These are phyloP conservation scores for Botia almorhae DNA, from an alignment of 2,797 vertebrate species.

Conservation along the genomic window DNA sequence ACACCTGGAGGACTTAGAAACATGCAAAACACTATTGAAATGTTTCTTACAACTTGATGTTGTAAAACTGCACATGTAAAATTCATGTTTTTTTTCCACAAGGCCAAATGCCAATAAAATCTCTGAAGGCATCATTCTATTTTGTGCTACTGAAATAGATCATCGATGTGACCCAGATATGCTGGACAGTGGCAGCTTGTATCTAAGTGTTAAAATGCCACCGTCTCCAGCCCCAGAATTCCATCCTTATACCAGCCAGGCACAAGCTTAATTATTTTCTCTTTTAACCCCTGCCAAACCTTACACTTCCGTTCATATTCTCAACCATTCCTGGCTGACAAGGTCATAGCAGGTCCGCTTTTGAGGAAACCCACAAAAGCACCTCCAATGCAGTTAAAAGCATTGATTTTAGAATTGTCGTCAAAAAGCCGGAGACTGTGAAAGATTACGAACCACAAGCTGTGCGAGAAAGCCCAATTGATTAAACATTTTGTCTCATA, in stretches of 20 bases:
- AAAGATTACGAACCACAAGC: slow-evolving; percentile 9
- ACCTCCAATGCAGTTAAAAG: neutral
- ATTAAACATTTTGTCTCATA: slow-evolving; percentile 28
- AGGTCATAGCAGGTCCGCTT: neutral
- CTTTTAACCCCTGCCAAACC: neutral
- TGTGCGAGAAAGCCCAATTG: slow-evolving; percentile 18
- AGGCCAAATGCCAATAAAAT: slow-evolving; percentile 22
- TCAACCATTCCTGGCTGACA: neutral
- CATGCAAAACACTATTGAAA: too few relatives aligned
- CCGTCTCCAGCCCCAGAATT: neutral
- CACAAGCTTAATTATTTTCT: slow-evolving; percentile 1
- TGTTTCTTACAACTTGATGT: too few relatives aligned
- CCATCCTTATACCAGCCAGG: neutral
- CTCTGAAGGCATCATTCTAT: slow-evolving; percentile 36
- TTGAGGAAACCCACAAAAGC: slow-evolving; percentile 5
- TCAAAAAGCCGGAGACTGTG: neutral
- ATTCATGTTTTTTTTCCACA: neutral
- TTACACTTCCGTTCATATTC: neutral
- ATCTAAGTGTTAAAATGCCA: slow-evolving; percentile 30
- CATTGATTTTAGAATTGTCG: neutral
- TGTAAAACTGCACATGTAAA: neutral
- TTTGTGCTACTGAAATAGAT: slow-evolving; percentile 41
- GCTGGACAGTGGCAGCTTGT: slow-evolving; percentile 23
- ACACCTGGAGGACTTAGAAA: too few relatives aligned
- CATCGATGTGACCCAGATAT: slow-evolving; percentile 42